These are phyloP conservation scores for Cliona cf. orientalis DNA, from an alignment of 37 sponge, comb jelly and placozoan species.

Conservation along the genomic window DNA sequence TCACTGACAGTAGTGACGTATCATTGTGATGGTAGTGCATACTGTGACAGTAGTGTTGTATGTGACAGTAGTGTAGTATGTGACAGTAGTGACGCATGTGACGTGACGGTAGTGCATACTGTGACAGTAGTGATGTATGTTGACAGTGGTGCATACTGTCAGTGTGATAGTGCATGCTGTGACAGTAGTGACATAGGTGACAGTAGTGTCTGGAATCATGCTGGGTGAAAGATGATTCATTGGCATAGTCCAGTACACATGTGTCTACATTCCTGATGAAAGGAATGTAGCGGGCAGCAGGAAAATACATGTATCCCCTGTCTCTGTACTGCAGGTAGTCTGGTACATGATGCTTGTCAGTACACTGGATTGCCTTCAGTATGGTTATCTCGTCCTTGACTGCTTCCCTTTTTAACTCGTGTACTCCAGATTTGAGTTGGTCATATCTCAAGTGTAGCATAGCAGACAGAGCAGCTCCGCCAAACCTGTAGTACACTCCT, in stretches of 20 bases:
- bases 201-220: neutral
- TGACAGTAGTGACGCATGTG: no score
- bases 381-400: slow-evolving; percentile 5
- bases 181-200: no score
- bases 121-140: no score
- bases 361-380: neutral
- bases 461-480: slow-evolving; percentile 12
- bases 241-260: slow-evolving; percentile 11
- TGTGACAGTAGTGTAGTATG: no score
- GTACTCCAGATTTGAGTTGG: neutral
- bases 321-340: neutral
- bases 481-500: neutral
- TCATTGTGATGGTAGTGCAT: no score
- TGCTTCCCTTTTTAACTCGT: neutral
- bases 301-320: slow-evolving; percentile 25
- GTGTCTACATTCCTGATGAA: slow-evolving; percentile 2
- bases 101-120: no score
- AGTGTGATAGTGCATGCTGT: no score
- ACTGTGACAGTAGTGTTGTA: no score
- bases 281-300: neutral
- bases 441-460: slow-evolving; percentile 9
- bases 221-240: slow-evolving; percentile 5
- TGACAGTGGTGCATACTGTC: no score
- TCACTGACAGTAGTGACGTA: no score
- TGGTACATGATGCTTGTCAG: slow-evolving; percentile 11